phyloP scores from a whole-genome alignment of 1,140 invertebrate genomes.

The Protaetia brevitarsis region DNA sequence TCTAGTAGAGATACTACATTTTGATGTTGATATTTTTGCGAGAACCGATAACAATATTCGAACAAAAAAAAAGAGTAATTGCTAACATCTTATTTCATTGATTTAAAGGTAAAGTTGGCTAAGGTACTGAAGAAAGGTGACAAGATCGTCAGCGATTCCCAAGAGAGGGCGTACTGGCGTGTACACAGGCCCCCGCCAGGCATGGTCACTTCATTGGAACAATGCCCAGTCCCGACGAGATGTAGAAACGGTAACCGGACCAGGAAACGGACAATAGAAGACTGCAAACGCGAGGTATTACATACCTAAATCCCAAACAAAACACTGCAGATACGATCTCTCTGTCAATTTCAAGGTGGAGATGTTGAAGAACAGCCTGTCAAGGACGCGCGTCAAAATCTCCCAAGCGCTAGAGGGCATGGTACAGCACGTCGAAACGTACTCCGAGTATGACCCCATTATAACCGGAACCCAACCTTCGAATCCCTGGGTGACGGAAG shows the following conservation, averaged over 20 bases:
- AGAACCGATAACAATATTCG: too few species aligned
- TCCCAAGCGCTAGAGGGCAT: conserved; percentile 83
- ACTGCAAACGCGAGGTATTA: conserved; percentile 77
- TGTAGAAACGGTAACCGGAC: conserved; percentile 62
- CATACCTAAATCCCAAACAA: too few species aligned
- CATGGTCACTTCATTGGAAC: conserved; percentile 76
- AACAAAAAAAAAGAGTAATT: too few species aligned
- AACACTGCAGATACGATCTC: too few species aligned
- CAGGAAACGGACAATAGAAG: conserved; percentile 70
- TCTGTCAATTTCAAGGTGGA: conserved; percentile 67
- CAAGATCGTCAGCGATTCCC: conserved; percentile 92
- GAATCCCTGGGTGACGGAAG: conserved; percentile 96
- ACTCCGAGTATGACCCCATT: conserved; percentile 86
- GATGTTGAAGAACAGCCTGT: conserved; percentile 75
- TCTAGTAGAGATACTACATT: too few species aligned
- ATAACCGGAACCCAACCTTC: conserved; percentile 80
- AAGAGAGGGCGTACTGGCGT: conserved; percentile 96
- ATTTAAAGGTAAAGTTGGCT: conserved; percentile 69
- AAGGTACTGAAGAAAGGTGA: conserved; percentile 95
- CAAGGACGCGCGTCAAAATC: conserved; percentile 84
- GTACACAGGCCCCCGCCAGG: conserved; percentile 90
- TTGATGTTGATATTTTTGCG: too few species aligned
- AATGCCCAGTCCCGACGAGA: conserved; percentile 75
- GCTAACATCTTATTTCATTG: too few species aligned
- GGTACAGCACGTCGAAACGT: conserved; percentile 79